These are phyloP conservation scores for Achlya flavicornis DNA, from an alignment of 2,888 invertebrate species.

Conservation along the genomic window DNA sequence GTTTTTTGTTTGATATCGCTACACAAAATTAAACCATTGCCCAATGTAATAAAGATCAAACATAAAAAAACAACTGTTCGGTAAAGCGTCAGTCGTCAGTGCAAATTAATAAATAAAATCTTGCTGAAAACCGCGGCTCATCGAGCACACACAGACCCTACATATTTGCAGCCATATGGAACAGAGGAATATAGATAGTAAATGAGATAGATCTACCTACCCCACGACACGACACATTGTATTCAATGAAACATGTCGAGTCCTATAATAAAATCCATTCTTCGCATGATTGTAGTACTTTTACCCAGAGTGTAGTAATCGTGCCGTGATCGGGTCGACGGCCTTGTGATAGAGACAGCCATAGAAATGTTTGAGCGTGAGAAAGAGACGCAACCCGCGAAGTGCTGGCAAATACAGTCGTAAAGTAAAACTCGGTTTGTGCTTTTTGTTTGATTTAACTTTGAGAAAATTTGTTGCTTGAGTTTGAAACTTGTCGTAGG, in stretches of 20 bases:
- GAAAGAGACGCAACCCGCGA: conserved; percentile 42
- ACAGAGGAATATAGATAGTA: not conserved
- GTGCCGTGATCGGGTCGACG: conserved; percentile 63
- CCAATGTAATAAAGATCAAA: too few species aligned
- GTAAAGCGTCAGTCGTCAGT: too few species aligned
- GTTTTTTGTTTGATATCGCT: too few species aligned
- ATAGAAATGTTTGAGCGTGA: conserved; percentile 23
- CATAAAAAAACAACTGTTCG: too few species aligned
- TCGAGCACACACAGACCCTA: too few species aligned
- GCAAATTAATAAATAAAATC: too few species aligned
- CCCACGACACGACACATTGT: not conserved
- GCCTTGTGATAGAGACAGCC: conserved; percentile 52
- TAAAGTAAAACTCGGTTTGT: conserved; percentile 66
- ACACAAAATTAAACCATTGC: too few species aligned
- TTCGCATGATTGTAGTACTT: conserved; percentile 52
- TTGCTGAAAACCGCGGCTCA: not conserved
- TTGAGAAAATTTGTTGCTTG: conserved; percentile 46
- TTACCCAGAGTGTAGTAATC: conserved; percentile 52
- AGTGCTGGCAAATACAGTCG: conserved; percentile 64
- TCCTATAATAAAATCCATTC: conserved; percentile 46
- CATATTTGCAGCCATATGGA: not conserved
- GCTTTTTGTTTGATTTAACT: conserved; percentile 60
- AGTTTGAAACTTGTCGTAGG: conserved; percentile 32
- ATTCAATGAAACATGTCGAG: conserved; percentile 12
- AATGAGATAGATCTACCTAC: not conserved